phyloP scores from a whole-genome alignment of 1,140 invertebrate genomes.

The Araneus ventricosus region DNA sequence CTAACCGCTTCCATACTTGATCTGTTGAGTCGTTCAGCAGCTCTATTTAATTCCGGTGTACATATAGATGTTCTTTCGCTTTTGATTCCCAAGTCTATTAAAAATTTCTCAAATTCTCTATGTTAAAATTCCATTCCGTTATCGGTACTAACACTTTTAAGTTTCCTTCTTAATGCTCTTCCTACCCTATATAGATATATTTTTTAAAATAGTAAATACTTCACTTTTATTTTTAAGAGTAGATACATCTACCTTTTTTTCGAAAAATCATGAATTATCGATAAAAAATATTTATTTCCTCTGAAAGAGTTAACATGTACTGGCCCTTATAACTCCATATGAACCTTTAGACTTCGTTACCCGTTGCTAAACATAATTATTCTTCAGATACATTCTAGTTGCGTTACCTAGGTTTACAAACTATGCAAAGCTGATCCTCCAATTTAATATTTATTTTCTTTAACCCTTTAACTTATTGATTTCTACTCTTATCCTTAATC shows the following conservation, averaged over 20 bases:
- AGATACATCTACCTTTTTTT: neutral
- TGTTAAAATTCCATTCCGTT: neutral
- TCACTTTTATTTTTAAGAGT: constrained; percentile 5
- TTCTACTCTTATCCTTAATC: neutral
- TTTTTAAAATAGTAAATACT: neutral
- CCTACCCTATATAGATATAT: too few species aligned
- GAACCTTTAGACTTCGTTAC: neutral
- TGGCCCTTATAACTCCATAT: neutral
- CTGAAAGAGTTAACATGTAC: neutral
- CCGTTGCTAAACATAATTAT: neutral
- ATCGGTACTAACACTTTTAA: neutral
- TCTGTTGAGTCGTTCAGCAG: too few species aligned
- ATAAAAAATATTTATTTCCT: neutral
- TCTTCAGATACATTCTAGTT: too few species aligned
- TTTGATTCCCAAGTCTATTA: neutral
- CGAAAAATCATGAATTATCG: neutral
- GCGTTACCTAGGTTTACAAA: neutral
- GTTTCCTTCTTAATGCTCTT: neutral
- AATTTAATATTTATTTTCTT: neutral
- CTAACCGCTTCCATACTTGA: too few species aligned
- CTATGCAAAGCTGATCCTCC: neutral
- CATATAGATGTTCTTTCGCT: neutral
- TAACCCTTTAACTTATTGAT: neutral
- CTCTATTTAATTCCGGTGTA: neutral
- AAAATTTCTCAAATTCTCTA: neutral